These are phyloP conservation scores for Sesamia inferens DNA, from an alignment of 2,888 invertebrate species.

Conservation along the genomic window DNA sequence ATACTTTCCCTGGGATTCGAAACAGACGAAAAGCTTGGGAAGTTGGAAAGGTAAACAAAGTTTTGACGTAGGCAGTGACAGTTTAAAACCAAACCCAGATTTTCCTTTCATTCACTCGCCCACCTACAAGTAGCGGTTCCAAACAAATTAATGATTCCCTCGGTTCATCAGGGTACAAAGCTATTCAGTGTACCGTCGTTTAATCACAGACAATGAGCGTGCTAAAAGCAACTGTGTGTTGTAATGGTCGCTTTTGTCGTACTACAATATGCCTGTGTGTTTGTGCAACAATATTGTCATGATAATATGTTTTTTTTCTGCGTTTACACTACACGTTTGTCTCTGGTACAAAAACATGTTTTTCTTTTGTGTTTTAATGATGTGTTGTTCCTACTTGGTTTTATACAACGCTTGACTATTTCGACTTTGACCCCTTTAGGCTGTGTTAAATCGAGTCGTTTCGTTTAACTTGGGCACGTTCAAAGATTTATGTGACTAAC, in stretches of 20 bases:
- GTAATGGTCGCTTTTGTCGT: conserved; percentile 59
- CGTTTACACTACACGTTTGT: conserved; percentile 13
- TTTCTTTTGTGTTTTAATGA: conserved; percentile 25
- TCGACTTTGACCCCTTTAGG: background rate
- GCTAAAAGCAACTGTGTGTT: conserved; percentile 54
- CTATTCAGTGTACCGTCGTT: conserved; percentile 53
- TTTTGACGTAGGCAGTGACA: conserved; percentile 2
- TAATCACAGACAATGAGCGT: conserved; percentile 65
- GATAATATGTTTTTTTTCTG: conserved; percentile 39
- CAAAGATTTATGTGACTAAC: conserved; percentile 42
- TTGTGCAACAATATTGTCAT: conserved; percentile 61
- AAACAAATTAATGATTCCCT: conserved; percentile 49
- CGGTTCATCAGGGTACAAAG: conserved; percentile 52
- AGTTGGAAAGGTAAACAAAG: conserved; percentile 4
- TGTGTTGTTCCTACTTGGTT: conserved; percentile 5
- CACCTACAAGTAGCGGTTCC: conserved; percentile 24
- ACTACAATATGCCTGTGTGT: conserved; percentile 52
- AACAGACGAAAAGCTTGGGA: conserved; percentile 11
- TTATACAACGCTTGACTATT: background rate
- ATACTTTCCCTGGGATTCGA: conserved; percentile 5
- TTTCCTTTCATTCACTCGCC: conserved; percentile 15
- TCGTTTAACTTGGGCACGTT: conserved; percentile 19
- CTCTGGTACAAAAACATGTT: conserved; percentile 26
- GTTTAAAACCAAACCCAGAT: conserved; percentile 17
- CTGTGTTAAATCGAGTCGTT: background rate